These are phyloP conservation scores for Chamaetylas fuelleborni DNA, from an alignment of 2,113 vertebrate genomes.

Conservation along the genomic window DNA sequence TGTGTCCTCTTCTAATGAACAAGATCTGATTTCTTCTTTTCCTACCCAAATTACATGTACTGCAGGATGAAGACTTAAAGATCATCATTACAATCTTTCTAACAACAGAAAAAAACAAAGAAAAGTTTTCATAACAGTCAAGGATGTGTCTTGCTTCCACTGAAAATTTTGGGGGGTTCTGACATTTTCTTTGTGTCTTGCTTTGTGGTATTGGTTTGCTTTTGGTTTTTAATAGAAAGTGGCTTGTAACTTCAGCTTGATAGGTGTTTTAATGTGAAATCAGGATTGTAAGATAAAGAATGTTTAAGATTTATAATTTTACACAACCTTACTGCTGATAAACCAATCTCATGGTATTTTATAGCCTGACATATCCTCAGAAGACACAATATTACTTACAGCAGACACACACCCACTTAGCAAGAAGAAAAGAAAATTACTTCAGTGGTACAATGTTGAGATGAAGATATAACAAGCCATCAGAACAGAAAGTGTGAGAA, in stretches of 20 bases:
- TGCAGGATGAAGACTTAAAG: not conserved
- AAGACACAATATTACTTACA: not conserved
- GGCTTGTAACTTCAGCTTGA: not conserved
- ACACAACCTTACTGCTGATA: not conserved
- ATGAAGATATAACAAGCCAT: not conserved
- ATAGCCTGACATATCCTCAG: not conserved
- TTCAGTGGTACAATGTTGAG: not conserved
- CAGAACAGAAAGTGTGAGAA: not conserved
- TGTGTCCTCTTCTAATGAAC: not conserved
- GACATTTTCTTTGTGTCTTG: not conserved
- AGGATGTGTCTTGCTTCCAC: not conserved
- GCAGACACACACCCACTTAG: not conserved
- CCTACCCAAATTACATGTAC: not conserved
- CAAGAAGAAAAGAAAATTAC: not conserved
- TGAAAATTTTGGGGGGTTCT: accelerated
- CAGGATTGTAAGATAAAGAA: not conserved
- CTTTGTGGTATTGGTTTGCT: not conserved
- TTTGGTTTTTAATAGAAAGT: not conserved
- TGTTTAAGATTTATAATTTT: not conserved
- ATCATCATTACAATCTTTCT: not conserved
- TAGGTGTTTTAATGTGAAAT: not conserved
- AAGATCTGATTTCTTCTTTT: not conserved
- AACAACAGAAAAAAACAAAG: not conserved
- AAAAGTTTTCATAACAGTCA: not conserved
- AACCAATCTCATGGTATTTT: not conserved